These are phyloP conservation scores for Hirudinaria manillensis DNA, from an alignment of 2,888 invertebrate genomes.

Conservation along the genomic window DNA sequence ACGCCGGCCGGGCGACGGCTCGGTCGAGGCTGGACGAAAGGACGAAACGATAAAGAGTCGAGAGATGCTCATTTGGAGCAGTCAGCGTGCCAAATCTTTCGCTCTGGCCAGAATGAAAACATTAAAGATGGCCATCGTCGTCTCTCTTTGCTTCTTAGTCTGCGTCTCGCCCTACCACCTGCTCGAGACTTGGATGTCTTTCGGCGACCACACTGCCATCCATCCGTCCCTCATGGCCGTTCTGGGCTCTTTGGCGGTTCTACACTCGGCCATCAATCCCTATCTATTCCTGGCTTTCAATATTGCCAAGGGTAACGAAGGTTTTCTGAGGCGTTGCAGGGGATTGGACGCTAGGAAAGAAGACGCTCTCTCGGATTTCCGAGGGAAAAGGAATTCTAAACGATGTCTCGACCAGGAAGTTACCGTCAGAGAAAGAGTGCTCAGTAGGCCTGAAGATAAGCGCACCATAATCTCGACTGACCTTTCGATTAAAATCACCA, in stretches of 20 bases:
- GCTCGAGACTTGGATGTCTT: slow-evolving; percentile 51
- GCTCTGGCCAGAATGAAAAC: slow-evolving; percentile 53
- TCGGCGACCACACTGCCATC: slow-evolving; percentile 45
- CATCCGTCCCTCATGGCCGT: slow-evolving; percentile 43
- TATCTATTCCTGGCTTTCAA: slow-evolving; percentile 52
- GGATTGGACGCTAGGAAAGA: too few relatives aligned
- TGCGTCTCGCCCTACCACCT: slow-evolving; percentile 51
- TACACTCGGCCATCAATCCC: slow-evolving; percentile 51
- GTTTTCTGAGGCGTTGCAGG: too few relatives aligned
- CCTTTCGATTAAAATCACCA: too few relatives aligned
- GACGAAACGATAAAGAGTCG: neutral
- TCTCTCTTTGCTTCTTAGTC: slow-evolving; percentile 50
- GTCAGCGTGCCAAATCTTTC: slow-evolving; percentile 41
- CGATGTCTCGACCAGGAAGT: too few relatives aligned
- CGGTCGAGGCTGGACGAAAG: slow-evolving; percentile 49
- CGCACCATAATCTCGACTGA: too few relatives aligned
- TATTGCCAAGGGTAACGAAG: slow-evolving; percentile 21
- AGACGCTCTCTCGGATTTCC: too few relatives aligned
- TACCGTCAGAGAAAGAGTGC: too few relatives aligned
- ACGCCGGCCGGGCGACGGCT: slow-evolving; percentile 40
- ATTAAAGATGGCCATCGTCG: slow-evolving; percentile 53
- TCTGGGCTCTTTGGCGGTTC: slow-evolving; percentile 49
- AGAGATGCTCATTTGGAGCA: neutral
- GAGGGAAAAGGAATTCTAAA: too few relatives aligned
- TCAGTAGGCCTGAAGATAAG: too few relatives aligned